phyloP scores from a whole-genome alignment of 2,888 invertebrate species.

The Diarsia dahlii region DNA sequence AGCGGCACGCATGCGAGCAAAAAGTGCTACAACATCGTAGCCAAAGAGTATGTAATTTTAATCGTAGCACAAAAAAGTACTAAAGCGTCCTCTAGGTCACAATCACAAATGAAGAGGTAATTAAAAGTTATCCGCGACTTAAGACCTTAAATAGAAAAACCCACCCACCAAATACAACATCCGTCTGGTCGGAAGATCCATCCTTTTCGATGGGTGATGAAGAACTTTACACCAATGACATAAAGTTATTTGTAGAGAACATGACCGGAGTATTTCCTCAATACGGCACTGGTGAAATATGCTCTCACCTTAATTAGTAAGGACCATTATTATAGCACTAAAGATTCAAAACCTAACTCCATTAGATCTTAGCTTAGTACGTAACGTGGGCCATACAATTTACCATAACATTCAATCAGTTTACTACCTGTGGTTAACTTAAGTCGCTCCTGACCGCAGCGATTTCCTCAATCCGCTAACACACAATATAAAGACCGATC shows the following conservation, averaged over 20 bases:
- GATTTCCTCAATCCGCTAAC: slow-evolving; percentile 46
- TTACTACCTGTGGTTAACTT: slow-evolving; percentile 49
- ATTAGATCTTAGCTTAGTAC: slow-evolving; percentile 8
- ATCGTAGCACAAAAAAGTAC: not conserved
- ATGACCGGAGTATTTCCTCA: not conserved
- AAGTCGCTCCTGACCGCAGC: slow-evolving; percentile 43
- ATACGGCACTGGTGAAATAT: not conserved
- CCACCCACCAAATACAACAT: not conserved
- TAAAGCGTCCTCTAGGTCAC: not conserved
- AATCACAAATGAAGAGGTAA: not conserved
- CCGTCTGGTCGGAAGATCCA: not conserved
- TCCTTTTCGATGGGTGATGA: not conserved
- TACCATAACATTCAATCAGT: slow-evolving; percentile 51
- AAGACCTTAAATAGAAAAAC: not conserved
- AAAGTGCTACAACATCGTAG: not conserved
- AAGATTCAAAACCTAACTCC: not conserved
- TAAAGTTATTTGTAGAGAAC: not conserved
- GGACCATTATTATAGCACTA: slow-evolving; percentile 17
- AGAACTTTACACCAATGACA: not conserved
- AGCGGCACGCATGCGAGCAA: not conserved
- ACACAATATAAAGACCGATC: not conserved
- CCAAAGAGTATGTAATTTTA: too few species aligned
- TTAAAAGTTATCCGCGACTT: not conserved
- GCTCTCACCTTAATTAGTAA: slow-evolving; percentile 7
- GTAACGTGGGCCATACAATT: slow-evolving; percentile 32